Evolutionary conservation across 1,140 invertebrate genomes (phyloP).

Genomic region (Asobara japonica): DNA sequence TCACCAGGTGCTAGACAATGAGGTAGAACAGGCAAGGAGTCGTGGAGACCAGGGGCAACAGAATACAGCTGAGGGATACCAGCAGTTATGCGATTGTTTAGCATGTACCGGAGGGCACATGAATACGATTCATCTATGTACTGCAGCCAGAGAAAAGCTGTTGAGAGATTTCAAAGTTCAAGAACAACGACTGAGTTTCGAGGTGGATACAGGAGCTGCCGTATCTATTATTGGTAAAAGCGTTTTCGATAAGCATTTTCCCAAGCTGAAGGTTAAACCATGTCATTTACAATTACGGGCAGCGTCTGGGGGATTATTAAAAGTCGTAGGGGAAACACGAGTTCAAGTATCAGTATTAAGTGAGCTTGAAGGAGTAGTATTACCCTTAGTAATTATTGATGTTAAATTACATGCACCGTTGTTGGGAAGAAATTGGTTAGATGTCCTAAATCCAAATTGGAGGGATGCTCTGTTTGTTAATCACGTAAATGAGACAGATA

Average conservation of each 20-base stretch:
- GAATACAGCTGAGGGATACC: no score
- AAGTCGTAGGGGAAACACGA: constrained; percentile 5
- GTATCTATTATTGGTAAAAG: constrained; percentile 32
- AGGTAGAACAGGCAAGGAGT: no score
- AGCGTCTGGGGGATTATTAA: no score
- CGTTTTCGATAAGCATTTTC: constrained; percentile 26
- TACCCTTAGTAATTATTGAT: constrained; percentile 20
- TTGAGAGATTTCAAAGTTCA: constrained; percentile 17
- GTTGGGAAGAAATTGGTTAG: constrained; percentile 37
- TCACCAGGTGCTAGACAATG: not conserved
- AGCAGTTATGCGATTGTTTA: no score
- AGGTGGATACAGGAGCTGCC: constrained; percentile 37
- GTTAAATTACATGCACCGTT: constrained; percentile 21
- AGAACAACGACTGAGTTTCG: constrained; percentile 27
- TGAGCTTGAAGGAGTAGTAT: constrained; percentile 8
- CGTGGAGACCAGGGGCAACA: no score
- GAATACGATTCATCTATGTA: constrained; percentile 21
- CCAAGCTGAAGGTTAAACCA: constrained; percentile 9
- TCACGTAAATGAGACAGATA: constrained; percentile 12
- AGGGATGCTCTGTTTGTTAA: constrained; percentile 27
- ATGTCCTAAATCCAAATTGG: constrained; percentile 30
- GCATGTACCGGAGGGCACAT: constrained; percentile 21
- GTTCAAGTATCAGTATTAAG: not conserved
- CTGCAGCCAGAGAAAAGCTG: constrained; percentile 28
- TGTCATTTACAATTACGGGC: constrained; percentile 11